Evolutionary conservation across 2,797 vertebrate genomes (phyloP).

Genomic region (Pagetopsis macropterus): DNA sequence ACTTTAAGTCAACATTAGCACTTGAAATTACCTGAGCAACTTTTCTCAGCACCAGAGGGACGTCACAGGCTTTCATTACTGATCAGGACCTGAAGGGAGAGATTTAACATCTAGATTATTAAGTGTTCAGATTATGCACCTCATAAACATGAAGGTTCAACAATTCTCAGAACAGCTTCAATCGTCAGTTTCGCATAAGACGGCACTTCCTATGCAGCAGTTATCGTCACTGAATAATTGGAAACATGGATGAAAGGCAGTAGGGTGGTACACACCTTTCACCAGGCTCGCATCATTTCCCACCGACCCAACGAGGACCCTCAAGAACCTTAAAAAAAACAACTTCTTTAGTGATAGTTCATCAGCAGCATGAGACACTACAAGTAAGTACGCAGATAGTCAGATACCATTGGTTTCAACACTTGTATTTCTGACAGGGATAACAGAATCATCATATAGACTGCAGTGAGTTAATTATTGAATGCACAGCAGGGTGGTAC

Average conservation of each 20-base stretch:
- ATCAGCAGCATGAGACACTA: not conserved
- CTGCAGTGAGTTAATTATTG: too few relatives aligned
- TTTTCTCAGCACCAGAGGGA: accelerated
- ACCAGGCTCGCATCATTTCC: accelerated
- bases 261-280: slow-evolving; percentile 48
- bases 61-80: accelerated
- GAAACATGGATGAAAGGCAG: accelerated
- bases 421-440: slow-evolving; percentile 73
- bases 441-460: slow-evolving; percentile 75
- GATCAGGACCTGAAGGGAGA: not conserved
- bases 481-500: too few relatives aligned
- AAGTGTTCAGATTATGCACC: not conserved
- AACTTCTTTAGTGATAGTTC: slow-evolving; percentile 5
- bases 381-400: slow-evolving; percentile 14
- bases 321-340: slow-evolving; percentile 27
- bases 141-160: accelerated
- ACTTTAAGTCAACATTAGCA: not conserved
- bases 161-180: slow-evolving; percentile 70
- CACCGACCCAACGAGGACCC: accelerated
- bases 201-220: slow-evolving; percentile 83
- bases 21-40: slow-evolving; percentile 33
- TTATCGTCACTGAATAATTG: slow-evolving; percentile 71
- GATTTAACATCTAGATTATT: accelerated
- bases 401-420: slow-evolving; percentile 68
- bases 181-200: slow-evolving; percentile 87